Evolutionary conservation across 2,113 vertebrate genomes (phyloP).

Genomic region (Barnardius zonarius): DNA sequence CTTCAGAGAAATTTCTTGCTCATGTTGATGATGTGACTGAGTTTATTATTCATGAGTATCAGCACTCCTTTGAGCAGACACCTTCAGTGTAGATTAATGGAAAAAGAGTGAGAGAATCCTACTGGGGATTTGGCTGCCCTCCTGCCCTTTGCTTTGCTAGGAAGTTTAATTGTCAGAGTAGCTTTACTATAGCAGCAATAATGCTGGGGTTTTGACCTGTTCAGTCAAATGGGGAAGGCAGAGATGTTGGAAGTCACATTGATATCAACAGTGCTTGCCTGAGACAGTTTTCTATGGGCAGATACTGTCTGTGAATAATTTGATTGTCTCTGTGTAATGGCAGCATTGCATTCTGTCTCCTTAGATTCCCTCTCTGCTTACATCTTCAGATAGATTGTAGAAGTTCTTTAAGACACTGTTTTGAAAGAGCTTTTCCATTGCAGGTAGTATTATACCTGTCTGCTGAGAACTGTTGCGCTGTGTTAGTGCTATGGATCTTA

Average conservation of each 20-base stretch:
- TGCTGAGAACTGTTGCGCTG: neutral
- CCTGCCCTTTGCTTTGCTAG: conserved; percentile 18
- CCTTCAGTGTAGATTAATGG: conserved; percentile 8
- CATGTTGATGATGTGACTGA: conserved; percentile 12
- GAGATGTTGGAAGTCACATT: neutral
- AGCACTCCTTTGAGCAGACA: conserved; percentile 25
- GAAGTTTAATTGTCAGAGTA: neutral
- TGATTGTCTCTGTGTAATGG: neutral
- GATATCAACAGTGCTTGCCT: neutral
- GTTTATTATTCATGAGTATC: conserved; percentile 55
- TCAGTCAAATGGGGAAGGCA: neutral
- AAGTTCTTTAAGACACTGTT: neutral
- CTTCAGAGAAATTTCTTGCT: conserved; percentile 12
- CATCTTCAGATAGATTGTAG: neutral
- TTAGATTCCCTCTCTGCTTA: neutral
- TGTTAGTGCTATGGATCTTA: neutral
- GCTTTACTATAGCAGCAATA: neutral
- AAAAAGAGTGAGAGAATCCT: neutral
- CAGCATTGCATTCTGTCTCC: neutral
- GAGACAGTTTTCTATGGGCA: neutral
- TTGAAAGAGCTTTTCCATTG: neutral
- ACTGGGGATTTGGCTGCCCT: neutral
- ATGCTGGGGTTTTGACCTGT: neutral
- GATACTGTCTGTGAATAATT: neutral
- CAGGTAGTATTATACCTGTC: neutral